Evolutionary conservation across 2,888 invertebrate species (phyloP), one percentile per base, ranked within the genome.

Genomic region (Elegia similella): DNA sequence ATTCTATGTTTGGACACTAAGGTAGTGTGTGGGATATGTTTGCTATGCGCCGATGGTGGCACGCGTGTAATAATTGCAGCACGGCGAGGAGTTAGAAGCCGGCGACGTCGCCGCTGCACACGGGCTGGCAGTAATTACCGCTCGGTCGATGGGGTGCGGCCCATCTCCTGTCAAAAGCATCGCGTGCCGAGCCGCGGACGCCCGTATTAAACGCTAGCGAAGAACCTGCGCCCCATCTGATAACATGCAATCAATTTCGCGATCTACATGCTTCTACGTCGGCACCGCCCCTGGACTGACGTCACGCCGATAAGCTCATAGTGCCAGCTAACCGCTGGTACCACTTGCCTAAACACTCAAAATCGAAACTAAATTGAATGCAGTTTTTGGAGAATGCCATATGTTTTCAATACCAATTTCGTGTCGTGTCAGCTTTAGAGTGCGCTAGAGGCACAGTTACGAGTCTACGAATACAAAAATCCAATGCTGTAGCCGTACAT

Each of bases 171-270:
- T 88, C 89, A 88, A 82, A 85, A 82, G 84, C 79, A 83, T 91
- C 88, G 90, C 91, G 91, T 91, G 90, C 81, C 71, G 73, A 75
- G 77, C 76, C 70, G 76, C 83, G 83, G 83, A 86, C 84, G 87
- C 87, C 84, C 80, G 84, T 85, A 87, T 88, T 88, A 89, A 89
- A 90, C 83, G 88, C 86, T 84, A 86, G 86, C 88, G 85, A 88
- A 87, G 88, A 89, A 87, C 85, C 86, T 88, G 86, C 84, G 86
- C 88, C 82, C 84, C 86, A 90, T 88, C 90, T 82, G 90, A 90
- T 90, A 89, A 80, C 88, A 85, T 88, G 89, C 90, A 88, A 91
- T 91, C 90, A 88, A 90, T 87, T 90, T 88, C 84, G 90, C 91
- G 86, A 91, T 91, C 91, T 90, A 88, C 88, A 89, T 86, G 84